phyloP scores from a whole-genome alignment of 2,888 invertebrate species.

The Cotesia congregata region DNA sequence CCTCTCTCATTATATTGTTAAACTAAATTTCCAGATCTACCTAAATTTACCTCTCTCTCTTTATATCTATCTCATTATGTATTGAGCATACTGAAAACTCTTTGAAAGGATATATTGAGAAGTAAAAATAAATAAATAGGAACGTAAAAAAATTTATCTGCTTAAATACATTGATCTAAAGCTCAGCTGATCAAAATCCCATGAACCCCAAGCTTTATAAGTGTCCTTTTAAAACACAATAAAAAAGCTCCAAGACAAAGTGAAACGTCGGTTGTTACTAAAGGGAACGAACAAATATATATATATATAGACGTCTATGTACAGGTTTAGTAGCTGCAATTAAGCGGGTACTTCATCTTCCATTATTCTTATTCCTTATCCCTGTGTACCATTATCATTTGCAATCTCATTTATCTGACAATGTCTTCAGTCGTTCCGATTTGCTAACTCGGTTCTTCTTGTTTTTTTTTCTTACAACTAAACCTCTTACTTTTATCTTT shows the following conservation, averaged over 20 bases:
- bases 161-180: constrained; percentile 1
- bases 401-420: constrained; percentile 24
- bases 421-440: constrained; percentile 7
- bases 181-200: constrained; percentile 13
- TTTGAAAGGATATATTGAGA: constrained; percentile 13
- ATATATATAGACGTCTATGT: background rate
- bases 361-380: background rate
- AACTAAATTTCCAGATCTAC: background rate
- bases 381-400: background rate
- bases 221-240: background rate
- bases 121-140: background rate
- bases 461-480: background rate
- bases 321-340: constrained; percentile 5
- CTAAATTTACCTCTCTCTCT: background rate
- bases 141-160: background rate
- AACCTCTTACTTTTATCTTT: background rate
- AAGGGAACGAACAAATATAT: background rate
- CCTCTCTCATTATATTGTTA: background rate
- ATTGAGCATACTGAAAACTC: background rate
- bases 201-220: constrained; percentile 6
- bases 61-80: background rate
- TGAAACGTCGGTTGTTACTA: background rate
- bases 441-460: background rate
- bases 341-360: constrained; percentile 30
- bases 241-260: background rate